A percentile compares a stretch with the other conserved stretches of the same genome.
Conservation (phyloP, 2,888 invertebrate genomes). For the Cepaea hortensis region DNA sequence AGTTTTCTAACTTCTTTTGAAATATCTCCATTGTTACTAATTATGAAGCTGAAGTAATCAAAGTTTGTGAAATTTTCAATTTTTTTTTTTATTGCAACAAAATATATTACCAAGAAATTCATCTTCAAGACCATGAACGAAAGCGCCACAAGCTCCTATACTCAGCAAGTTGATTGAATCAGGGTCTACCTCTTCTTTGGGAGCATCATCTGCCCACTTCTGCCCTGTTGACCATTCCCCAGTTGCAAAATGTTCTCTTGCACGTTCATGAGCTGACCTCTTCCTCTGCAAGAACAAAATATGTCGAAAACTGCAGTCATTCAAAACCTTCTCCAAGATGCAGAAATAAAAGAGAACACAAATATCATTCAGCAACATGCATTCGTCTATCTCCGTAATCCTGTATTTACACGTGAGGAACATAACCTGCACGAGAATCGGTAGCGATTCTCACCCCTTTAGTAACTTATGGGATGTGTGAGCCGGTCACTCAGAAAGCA, state of each 20-base stretch:
- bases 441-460: too few species aligned
- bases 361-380: neutral
- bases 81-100: neutral
- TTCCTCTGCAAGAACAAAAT: slow-evolving; percentile 81
- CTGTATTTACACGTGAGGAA: too few species aligned
- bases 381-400: too few species aligned
- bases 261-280: slow-evolving; percentile 89
- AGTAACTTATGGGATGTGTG: too few species aligned
- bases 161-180: slow-evolving; percentile 87
- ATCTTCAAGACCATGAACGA: slow-evolving; percentile 98
- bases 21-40: neutral
- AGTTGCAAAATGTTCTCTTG: slow-evolving; percentile 87
- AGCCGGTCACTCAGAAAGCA: too few species aligned
- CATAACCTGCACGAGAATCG: too few species aligned
- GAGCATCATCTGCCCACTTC: slow-evolving; percentile 90
- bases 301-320: neutral
- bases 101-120: slow-evolving; percentile 86
- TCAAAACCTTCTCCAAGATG: neutral
- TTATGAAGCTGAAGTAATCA: neutral
- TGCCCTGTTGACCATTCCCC: slow-evolving; percentile 95
- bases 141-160: slow-evolving; percentile 97
- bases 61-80: neutral
- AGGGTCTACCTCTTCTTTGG: slow-evolving; percentile 85
- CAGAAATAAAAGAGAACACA: neutral
- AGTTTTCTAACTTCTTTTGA: neutral